These are phyloP conservation scores for Drosophila kohkoa DNA, from an alignment of 1,140 invertebrate genomes.

Conservation along the genomic window DNA sequence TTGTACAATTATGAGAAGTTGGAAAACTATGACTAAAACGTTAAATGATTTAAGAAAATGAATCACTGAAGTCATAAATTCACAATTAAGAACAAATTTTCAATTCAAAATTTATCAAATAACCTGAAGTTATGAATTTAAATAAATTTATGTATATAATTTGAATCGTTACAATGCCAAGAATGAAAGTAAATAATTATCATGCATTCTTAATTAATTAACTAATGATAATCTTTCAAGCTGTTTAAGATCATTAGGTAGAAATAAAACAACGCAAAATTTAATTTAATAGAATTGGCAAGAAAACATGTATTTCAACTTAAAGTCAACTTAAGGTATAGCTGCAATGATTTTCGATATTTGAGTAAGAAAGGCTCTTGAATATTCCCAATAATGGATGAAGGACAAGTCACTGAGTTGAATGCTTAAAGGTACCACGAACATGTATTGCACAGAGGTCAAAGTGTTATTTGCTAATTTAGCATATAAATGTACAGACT, in stretches of 20 bases:
- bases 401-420: constrained; percentile 49
- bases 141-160: too few species aligned
- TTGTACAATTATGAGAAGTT: background rate
- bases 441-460: constrained; percentile 38
- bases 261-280: background rate
- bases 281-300: constrained; percentile 2
- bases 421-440: constrained; percentile 29
- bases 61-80: too few species aligned
- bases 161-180: too few species aligned
- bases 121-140: too few species aligned
- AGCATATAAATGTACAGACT: constrained; percentile 55
- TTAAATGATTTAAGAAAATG: too few species aligned
- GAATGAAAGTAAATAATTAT: too few species aligned
- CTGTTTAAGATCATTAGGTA: background rate
- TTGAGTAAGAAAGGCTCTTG: too few species aligned
- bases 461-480: constrained; percentile 56
- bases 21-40: too few species aligned
- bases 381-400: background rate
- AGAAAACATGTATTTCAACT: constrained; percentile 8
- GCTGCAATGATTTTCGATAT: background rate
- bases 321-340: background rate
- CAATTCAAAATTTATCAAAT: too few species aligned
- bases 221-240: background rate
- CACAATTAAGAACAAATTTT: too few species aligned
- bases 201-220: background rate